These are phyloP conservation scores for Pseudobourletiella spinata DNA, from an alignment of 1,140 invertebrate genomes.

Conservation along the genomic window DNA sequence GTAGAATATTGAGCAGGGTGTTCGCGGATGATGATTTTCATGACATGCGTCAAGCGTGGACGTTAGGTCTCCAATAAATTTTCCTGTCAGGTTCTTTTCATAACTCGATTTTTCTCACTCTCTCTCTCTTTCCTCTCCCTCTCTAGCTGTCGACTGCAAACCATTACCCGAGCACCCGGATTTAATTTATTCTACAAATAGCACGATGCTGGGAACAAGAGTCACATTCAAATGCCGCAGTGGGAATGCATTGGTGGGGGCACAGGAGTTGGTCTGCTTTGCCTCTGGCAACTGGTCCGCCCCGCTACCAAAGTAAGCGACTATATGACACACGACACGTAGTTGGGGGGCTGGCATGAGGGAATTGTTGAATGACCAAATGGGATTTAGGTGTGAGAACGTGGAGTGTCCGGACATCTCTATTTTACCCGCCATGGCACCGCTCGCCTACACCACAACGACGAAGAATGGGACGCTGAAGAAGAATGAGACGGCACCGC, in stretches of 20 bases:
- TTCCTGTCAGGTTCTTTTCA: neutral
- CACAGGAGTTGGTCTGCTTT: conserved; percentile 58
- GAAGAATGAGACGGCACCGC: conserved; percentile 31
- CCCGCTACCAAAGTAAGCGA: conserved; percentile 68
- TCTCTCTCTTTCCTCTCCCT: no score
- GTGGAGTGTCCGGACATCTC: conserved; percentile 36
- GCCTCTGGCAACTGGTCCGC: conserved; percentile 76
- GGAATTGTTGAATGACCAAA: no score
- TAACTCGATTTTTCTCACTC: neutral
- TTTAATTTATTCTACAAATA: conserved; percentile 57
- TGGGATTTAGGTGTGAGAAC: conserved; percentile 22
- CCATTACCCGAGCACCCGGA: conserved; percentile 56
- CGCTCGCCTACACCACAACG: conserved; percentile 12
- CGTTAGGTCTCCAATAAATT: neutral
- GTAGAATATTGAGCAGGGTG: no score
- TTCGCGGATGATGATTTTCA: no score
- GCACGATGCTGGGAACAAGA: conserved; percentile 62
- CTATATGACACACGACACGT: conserved; percentile 48
- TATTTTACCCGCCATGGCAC: conserved; percentile 32
- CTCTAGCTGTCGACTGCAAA: conserved; percentile 61
- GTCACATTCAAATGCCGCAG: conserved; percentile 67
- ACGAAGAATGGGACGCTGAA: conserved; percentile 25
- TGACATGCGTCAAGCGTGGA: no score
- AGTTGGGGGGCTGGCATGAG: no score
- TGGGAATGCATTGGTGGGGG: conserved; percentile 68